Percentiles rank a stretch among this genome's conserved stretches.
Evolutionary conservation across 2,888 invertebrate species (phyloP).

Genomic region (Lasioglossum calceatum): DNA sequence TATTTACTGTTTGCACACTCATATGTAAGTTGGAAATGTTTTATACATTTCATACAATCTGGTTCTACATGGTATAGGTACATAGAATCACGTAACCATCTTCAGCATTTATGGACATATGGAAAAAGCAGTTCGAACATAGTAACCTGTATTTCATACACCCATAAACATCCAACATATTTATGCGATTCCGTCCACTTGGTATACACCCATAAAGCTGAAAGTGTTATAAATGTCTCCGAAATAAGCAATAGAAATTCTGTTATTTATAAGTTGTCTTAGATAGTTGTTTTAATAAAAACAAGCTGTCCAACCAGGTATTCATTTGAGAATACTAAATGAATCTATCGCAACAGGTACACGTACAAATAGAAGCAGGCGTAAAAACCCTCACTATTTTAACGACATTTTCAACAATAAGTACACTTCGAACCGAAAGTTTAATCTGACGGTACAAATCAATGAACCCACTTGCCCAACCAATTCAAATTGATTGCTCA

Average conservation of each 20-base stretch:
- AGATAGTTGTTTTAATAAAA: not conserved
- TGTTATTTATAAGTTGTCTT: not conserved
- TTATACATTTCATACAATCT: not conserved
- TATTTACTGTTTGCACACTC: not conserved
- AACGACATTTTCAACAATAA: not conserved
- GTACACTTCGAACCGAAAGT: not conserved
- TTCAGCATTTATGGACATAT: not conserved
- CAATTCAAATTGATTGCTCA: constrained; percentile 7
- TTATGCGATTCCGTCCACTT: not conserved
- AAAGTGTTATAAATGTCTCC: not conserved
- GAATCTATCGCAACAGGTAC: not conserved
- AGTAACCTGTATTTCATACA: not conserved
- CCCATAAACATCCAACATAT: not conserved
- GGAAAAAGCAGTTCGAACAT: not conserved
- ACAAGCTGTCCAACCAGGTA: not conserved
- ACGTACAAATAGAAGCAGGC: not conserved
- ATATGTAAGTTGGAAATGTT: not conserved
- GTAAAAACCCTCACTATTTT: not conserved
- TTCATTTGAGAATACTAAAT: not conserved
- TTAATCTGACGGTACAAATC: constrained; percentile 5
- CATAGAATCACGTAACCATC: not conserved
- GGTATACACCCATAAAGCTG: not conserved
- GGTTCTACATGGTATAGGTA: not conserved
- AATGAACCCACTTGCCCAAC: not conserved
- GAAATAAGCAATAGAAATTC: not conserved